phyloP scores from a whole-genome alignment of 2,797 vertebrate genomes.

The Peromyscus eremicus region DNA sequence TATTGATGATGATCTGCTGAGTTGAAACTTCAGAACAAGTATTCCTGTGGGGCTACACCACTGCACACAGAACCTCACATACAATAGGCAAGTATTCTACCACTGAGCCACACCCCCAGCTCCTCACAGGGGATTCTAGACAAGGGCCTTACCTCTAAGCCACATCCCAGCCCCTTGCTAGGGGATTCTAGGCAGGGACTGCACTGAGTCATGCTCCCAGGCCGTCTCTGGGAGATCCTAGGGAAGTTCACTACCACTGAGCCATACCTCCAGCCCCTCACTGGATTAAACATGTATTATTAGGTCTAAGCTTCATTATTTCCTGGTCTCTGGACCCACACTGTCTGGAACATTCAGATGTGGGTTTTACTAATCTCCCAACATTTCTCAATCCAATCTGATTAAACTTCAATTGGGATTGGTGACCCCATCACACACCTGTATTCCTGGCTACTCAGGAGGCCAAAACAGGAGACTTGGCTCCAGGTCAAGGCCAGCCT shows the following conservation, averaged over 20 bases:
- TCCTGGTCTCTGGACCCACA: neutral
- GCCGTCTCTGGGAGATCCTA: neutral
- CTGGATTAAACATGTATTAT: neutral
- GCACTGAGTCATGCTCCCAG: neutral
- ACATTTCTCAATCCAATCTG: neutral
- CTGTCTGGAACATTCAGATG: neutral
- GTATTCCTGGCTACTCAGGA: neutral
- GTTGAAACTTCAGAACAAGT: neutral
- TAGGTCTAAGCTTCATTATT: neutral
- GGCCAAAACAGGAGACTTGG: neutral
- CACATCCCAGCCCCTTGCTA: neutral
- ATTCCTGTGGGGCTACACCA: neutral
- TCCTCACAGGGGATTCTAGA: neutral
- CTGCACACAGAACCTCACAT: neutral
- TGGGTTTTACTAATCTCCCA: neutral
- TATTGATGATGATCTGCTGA: neutral
- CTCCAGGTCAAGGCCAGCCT: neutral
- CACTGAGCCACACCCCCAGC: neutral
- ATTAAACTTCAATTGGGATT: neutral
- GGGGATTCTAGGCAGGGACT: neutral
- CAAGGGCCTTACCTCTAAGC: neutral
- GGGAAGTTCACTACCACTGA: neutral
- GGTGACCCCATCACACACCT: neutral
- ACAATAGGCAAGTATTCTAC: neutral
- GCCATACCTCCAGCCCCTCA: neutral